phyloP scores from a whole-genome alignment of 2,888 invertebrate genomes.

The Thera britannica region DNA sequence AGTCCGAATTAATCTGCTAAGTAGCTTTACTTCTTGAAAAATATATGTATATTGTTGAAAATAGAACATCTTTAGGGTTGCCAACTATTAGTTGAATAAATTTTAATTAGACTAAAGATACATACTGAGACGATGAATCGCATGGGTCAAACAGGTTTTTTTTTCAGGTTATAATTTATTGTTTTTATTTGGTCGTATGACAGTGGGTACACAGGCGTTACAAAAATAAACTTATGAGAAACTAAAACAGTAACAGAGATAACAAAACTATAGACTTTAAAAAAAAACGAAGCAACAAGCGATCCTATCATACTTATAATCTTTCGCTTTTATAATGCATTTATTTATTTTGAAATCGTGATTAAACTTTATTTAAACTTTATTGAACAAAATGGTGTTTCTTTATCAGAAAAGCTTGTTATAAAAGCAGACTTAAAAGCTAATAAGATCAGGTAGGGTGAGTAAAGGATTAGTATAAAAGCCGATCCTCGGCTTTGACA shows the following conservation, averaged over 20 bases:
- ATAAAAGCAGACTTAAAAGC: constrained; percentile 43
- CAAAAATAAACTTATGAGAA: no score
- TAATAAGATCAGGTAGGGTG: constrained; percentile 43
- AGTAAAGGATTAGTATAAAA: constrained; percentile 43
- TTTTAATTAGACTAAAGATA: constrained; percentile 15
- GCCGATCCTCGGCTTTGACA: constrained; percentile 41
- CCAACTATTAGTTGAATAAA: constrained; percentile 15
- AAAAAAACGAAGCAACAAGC: no score
- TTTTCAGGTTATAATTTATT: no score
- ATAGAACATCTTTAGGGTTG: constrained; percentile 21
- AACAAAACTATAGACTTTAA: no score
- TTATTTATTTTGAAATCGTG: no score
- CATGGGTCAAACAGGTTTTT: neutral
- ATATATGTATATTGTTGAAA: neutral
- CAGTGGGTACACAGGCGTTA: no score
- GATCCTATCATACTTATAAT: no score
- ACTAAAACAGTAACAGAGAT: no score
- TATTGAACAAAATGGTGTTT: neutral
- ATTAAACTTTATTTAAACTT: no score
- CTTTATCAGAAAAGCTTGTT: constrained; percentile 5
- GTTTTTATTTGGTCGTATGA: no score
- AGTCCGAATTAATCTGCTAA: no score
- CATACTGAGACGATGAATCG: neutral
- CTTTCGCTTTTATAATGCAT: no score
- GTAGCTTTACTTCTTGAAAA: neutral